Evolutionary conservation across 2,113 vertebrate genomes (phyloP), one percentile per base, ranked within the genome.

Genomic region (Pachypanchax playfairii): DNA sequence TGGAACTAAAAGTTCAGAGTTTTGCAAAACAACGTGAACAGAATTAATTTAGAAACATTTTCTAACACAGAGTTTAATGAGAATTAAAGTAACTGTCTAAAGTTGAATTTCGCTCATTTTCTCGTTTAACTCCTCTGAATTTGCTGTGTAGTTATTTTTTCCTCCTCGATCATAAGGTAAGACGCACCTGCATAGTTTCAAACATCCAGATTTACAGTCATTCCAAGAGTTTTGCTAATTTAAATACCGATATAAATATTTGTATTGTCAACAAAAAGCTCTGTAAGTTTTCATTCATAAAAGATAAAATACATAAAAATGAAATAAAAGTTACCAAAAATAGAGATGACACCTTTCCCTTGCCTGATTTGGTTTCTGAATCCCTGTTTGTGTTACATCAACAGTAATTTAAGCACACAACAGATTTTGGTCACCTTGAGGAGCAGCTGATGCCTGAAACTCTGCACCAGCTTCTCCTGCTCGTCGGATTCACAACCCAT

Each of bases 401-500:
- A 65, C 62, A 50, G 38, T 39, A 57, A 4, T 33, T 12, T 48
- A 13, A 48, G 20, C 39, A 57, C 66, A 56, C 24, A 47, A 35
- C n/a, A 51, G 63, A 38, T 65, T 73, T 55, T 58, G 51, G 42
- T 82, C 24, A 8, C 29, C 55, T 50, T 60, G 35, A 48, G 43
- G 29, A 65, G 69, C 62, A 65, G 54, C 26, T 35, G 62, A 68
- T 28, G 62, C 76, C 67, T 72, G 25, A 67, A 75, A 65, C 69
- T 44, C 65, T n/a, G 33, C n/a, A 54, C 71, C 65, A 60, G 55
- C 47, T 50, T 17, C 14, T 64, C 39, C 43, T 75, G 59, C 38
- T 58, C 43, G 48, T 71, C n/a, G 76, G 42, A 54, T 79, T 57
- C 57, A 44, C 51, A 67, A 77, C 36, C 55, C 58, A 87, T 88